phyloP scores from a whole-genome alignment of 2,113 vertebrate species.

The Rattus rattus region DNA sequence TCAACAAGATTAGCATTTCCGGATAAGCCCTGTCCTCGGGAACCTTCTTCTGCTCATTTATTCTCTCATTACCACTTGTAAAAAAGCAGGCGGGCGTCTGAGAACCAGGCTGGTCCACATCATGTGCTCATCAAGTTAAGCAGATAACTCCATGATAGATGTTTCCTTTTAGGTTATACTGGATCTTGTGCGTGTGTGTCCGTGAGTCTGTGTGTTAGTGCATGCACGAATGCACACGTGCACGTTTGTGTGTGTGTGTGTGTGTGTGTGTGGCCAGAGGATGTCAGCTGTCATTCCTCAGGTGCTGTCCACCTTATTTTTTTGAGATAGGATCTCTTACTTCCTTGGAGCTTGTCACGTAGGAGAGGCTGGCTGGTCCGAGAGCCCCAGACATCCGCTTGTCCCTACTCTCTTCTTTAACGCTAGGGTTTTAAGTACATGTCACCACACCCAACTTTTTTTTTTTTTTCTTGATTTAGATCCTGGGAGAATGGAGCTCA shows the following conservation, averaged over 20 bases:
- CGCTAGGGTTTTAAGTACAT: not conserved
- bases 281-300: not conserved
- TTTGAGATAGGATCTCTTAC: not conserved
- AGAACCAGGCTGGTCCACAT: not conserved
- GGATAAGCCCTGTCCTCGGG: not conserved
- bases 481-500: not conserved
- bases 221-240: not conserved
- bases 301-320: not conserved
- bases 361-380: not conserved
- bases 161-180: not conserved
- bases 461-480: not conserved
- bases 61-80: not conserved
- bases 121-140: not conserved
- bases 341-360: not conserved
- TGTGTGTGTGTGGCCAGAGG: not conserved
- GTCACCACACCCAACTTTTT: not conserved
- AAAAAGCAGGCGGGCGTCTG: not conserved
- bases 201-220: not conserved
- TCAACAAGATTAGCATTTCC: not conserved
- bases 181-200: not conserved
- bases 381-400: not conserved
- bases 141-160: not conserved
- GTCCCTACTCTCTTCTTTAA: not conserved
- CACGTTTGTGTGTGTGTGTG: not conserved
- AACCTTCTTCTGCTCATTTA: not conserved